Percentiles rank a stretch among this genome's conserved stretches.
Conservation (phyloP, 2,888 invertebrate genomes). For the Dusona sp. region DNA sequence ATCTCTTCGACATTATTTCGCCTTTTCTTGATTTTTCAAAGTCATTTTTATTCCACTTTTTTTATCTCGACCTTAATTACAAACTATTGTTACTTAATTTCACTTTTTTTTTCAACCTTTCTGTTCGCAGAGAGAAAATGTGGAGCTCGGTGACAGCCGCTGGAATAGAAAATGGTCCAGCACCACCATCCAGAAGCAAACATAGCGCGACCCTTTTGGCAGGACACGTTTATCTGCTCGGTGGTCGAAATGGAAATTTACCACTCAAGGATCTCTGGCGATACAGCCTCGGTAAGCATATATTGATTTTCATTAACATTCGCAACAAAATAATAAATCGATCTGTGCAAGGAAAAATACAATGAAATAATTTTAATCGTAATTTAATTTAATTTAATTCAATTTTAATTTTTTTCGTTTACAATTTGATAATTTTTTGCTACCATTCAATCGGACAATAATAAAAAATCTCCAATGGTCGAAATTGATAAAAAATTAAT, state of each 20-base stretch:
- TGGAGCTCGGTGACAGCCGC: conserved; percentile 87
- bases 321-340: background rate
- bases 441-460: background rate
- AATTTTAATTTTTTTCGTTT: background rate
- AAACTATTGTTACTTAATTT: background rate
- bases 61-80: background rate
- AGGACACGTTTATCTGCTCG: conserved; percentile 92
- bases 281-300: conserved; percentile 89
- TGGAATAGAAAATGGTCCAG: conserved; percentile 84
- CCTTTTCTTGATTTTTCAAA: background rate
- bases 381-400: no score
- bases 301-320: background rate
- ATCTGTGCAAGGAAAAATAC: no score
- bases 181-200: conserved; percentile 91
- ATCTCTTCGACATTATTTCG: background rate
- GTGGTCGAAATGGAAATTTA: conserved; percentile 93
- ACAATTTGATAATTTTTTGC: no score
- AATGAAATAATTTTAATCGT: no score
- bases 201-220: conserved; percentile 92
- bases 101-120: conserved; percentile 5
- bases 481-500: no score
- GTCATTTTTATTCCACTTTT: background rate
- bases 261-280: conserved; percentile 95
- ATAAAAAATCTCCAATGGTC: background rate
- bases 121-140: conserved; percentile 83